A percentile compares a stretch with the other conserved stretches of the same genome.
phyloP scores from a whole-genome alignment of 2,888 invertebrate species.

The Lasioglossum lativentre region DNA sequence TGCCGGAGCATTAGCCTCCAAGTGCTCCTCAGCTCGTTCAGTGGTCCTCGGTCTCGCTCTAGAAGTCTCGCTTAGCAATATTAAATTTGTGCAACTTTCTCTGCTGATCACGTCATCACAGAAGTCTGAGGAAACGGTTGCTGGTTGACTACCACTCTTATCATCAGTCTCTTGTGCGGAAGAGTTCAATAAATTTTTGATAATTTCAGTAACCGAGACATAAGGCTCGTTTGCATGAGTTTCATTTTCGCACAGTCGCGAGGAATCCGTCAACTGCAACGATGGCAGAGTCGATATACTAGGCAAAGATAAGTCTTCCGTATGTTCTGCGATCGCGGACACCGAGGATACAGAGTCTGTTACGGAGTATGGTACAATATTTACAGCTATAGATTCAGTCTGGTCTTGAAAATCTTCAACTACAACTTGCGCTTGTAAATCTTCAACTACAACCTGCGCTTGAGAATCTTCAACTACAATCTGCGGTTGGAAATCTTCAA shows the following conservation, averaged over 20 bases:
- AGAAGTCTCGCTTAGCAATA: constrained; percentile 13
- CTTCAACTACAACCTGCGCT: too few species aligned
- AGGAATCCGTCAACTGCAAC: constrained; percentile 19
- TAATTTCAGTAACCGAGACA: not conserved
- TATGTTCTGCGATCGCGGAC: constrained; percentile 26
- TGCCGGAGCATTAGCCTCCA: not conserved
- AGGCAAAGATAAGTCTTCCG: constrained; percentile 35
- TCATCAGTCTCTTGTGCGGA: not conserved
- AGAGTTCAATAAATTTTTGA: not conserved
- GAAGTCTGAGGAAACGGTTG: not conserved
- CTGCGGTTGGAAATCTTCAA: too few species aligned
- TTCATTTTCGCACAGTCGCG: constrained; percentile 6
- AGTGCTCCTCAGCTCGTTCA: constrained; percentile 14
- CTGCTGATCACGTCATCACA: not conserved
- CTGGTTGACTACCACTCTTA: not conserved
- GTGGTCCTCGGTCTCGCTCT: not conserved
- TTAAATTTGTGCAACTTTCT: not conserved
- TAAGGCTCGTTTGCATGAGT: not conserved
- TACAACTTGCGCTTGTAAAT: not conserved
- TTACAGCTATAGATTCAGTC: not conserved
- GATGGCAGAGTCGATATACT: constrained; percentile 47
- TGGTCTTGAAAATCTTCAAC: constrained; percentile 13
- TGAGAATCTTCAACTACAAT: too few species aligned
- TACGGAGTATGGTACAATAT: not conserved
- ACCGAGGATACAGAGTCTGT: constrained; percentile 43